Percentiles rank a stretch among this genome's conserved stretches.
phyloP scores from a whole-genome alignment of 2,888 invertebrate genomes.

The Drosophila leonis region DNA sequence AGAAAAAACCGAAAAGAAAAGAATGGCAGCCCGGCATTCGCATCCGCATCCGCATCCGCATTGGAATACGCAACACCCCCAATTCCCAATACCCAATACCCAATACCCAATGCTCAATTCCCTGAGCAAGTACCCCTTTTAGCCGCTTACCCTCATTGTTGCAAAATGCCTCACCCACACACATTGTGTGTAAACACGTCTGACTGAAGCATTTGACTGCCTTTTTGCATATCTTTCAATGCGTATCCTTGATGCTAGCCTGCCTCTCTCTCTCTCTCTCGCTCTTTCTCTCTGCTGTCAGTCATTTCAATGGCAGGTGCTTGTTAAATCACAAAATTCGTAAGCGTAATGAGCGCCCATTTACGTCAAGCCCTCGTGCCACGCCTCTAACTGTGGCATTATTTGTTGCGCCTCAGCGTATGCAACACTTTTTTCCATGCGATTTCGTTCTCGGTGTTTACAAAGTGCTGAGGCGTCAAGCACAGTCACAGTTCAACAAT shows the following conservation, averaged over 20 bases:
- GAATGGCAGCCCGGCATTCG: constrained; percentile 20
- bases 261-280: not conserved
- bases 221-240: constrained; percentile 43
- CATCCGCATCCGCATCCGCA: constrained; percentile 36
- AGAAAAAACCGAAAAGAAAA: constrained; percentile 7
- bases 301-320: constrained; percentile 28
- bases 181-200: constrained; percentile 20
- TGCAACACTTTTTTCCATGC: not conserved
- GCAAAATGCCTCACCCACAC: constrained; percentile 38
- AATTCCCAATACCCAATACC: constrained; percentile 38
- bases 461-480: constrained; percentile 10
- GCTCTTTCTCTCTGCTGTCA: constrained; percentile 7
- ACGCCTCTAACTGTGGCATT: not conserved
- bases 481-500: constrained; percentile 7
- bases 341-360: constrained; percentile 52
- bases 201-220: constrained; percentile 38
- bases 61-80: constrained; percentile 30
- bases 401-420: not conserved
- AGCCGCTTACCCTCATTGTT: constrained; percentile 39
- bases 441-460: not conserved
- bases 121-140: constrained; percentile 42
- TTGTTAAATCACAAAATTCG: constrained; percentile 40
- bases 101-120: constrained; percentile 43
- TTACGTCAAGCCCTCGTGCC: constrained; percentile 16
- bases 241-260: constrained; percentile 21